Evolutionary conservation across 2,113 vertebrate genomes (phyloP).

Genomic region (Nycticebus coucang): DNA sequence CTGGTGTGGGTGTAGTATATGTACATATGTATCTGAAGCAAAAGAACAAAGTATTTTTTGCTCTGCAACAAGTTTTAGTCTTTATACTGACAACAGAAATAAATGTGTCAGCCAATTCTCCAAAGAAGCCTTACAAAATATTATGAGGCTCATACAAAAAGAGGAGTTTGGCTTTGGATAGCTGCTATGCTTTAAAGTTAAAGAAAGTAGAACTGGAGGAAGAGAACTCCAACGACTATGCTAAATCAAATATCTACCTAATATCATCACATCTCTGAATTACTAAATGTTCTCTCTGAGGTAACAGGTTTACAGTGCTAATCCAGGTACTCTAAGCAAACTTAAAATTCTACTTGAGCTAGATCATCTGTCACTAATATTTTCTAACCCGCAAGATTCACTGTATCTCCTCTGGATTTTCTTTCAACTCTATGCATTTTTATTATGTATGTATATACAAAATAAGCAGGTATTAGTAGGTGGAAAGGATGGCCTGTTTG

Average conservation of each 20-base stretch:
- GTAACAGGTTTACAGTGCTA: not conserved
- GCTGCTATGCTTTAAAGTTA: not conserved
- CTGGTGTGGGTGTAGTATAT: too few relatives aligned
- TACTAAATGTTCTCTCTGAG: constrained; percentile 15
- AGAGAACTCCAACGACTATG: constrained; percentile 9
- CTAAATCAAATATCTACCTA: not conserved
- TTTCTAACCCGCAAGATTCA: not conserved
- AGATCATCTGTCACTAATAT: constrained; percentile 19
- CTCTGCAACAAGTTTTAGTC: constrained; percentile 34
- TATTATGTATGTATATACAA: not conserved
- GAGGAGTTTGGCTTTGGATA: constrained; percentile 19
- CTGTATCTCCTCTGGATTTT: constrained; percentile 10
- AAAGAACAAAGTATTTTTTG: not conserved
- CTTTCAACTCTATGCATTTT: constrained; percentile 14
- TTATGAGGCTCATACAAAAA: constrained; percentile 66
- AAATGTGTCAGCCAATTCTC: constrained; percentile 55
- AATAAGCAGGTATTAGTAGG: not conserved
- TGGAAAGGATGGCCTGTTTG: not conserved
- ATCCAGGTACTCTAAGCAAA: not conserved
- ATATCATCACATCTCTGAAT: not conserved
- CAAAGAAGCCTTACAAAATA: constrained; percentile 72
- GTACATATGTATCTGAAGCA: not conserved
- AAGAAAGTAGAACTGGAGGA: not conserved
- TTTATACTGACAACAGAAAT: constrained; percentile 41
- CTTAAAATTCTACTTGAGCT: constrained; percentile 22